Evolutionary conservation across 1,140 invertebrate species (phyloP).

Genomic region (Apis laboriosa): DNA sequence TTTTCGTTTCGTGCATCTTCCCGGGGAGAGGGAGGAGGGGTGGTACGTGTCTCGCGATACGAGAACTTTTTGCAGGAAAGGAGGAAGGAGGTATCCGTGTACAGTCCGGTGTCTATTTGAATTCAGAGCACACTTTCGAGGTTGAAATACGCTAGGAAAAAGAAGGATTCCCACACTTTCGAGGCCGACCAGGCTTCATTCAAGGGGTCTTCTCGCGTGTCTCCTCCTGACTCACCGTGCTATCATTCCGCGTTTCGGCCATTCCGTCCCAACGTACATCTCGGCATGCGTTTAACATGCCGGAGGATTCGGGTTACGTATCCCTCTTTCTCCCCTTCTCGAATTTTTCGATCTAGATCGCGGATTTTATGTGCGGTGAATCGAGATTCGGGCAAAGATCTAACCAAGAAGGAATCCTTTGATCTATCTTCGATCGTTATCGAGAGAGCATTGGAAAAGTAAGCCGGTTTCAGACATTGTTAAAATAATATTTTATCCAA

Average conservation of each 20-base stretch:
- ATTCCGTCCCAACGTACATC: neutral
- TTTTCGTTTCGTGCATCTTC: conserved; percentile 24
- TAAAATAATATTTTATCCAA: too few species aligned
- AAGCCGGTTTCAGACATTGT: too few species aligned
- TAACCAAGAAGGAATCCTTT: too few species aligned
- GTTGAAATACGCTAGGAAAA: conserved; percentile 51
- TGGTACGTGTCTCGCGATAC: conserved; percentile 46
- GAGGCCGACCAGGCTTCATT: conserved; percentile 42
- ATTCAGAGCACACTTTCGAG: conserved; percentile 47
- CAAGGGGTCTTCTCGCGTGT: conserved; percentile 46
- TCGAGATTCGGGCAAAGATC: too few species aligned
- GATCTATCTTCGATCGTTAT: too few species aligned
- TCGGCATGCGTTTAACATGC: too few species aligned
- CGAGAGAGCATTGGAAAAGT: too few species aligned
- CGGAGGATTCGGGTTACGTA: neutral
- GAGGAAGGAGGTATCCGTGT: neutral
- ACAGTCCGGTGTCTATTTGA: conserved; percentile 40
- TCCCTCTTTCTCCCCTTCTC: neutral
- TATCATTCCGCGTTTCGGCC: conserved; percentile 31
- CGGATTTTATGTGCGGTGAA: too few species aligned
- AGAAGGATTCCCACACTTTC: conserved; percentile 52
- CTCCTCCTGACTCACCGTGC: neutral
- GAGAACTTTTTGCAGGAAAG: conserved; percentile 32
- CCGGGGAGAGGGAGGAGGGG: conserved; percentile 6
- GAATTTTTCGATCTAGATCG: too few species aligned